A percentile compares a stretch with the other conserved stretches of the same genome.
Conservation (phyloP, 2,888 invertebrate species). For the Drosophila paramelanica region DNA sequence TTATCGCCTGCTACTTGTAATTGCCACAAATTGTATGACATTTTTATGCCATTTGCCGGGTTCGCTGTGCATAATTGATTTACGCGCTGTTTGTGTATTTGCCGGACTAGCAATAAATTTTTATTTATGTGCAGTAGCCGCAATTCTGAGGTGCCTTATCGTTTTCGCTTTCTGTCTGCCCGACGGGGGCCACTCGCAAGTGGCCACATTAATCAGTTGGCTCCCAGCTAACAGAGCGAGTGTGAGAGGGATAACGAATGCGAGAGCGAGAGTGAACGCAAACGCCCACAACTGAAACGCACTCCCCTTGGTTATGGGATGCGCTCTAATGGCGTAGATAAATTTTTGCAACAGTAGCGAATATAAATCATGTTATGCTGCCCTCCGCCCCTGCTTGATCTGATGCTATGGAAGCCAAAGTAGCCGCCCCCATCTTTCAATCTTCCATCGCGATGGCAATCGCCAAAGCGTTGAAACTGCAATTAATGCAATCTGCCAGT, state of each 20-base stretch:
- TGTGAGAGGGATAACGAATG: neutral
- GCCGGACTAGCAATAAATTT: conserved; percentile 60
- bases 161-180: conserved; percentile 72
- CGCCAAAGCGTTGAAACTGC: conserved; percentile 67
- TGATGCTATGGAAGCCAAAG: conserved; percentile 12
- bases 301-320: conserved; percentile 39
- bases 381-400: neutral
- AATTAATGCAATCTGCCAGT: conserved; percentile 69
- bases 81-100: conserved; percentile 72
- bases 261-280: conserved; percentile 6
- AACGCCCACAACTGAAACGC: conserved; percentile 58
- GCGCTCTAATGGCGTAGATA: conserved; percentile 71
- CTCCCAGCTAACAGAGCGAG: neutral
- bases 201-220: conserved; percentile 70
- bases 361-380: conserved; percentile 54
- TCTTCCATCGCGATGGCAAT: conserved; percentile 57
- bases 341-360: conserved; percentile 22
- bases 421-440: conserved; percentile 25
- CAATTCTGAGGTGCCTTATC: conserved; percentile 62
- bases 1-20: conserved; percentile 77
- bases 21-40: conserved; percentile 81
- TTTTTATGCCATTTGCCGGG: conserved; percentile 73
- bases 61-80: conserved; percentile 73
- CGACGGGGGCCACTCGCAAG: conserved; percentile 42
- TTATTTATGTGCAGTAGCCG: conserved; percentile 52